These are phyloP conservation scores for Xylota segnis DNA, from an alignment of 2,888 invertebrate genomes.

Conservation along the genomic window DNA sequence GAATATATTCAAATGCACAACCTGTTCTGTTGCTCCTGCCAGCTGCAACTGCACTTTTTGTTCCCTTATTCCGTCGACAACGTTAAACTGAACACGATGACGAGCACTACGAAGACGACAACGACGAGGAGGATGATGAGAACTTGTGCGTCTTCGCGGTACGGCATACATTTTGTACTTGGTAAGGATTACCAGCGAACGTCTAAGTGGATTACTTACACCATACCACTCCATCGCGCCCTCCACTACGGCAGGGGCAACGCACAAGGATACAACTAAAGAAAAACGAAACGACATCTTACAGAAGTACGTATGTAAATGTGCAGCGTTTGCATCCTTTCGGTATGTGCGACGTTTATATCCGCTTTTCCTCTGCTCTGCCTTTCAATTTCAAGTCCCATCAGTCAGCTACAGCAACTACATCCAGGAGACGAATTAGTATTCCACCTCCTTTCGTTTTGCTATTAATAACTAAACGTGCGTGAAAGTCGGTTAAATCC, in stretches of 20 bases:
- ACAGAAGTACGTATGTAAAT: slow-evolving; percentile 39
- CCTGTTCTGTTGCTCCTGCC: slow-evolving; percentile 2
- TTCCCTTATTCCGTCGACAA: slow-evolving; percentile 19
- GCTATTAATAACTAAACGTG: slow-evolving; percentile 63
- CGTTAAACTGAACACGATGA: slow-evolving; percentile 26
- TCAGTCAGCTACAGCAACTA: slow-evolving; percentile 12
- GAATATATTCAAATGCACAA: slow-evolving; percentile 52
- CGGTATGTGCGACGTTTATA: background rate
- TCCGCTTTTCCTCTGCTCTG: background rate
- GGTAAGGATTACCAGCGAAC: slow-evolving; percentile 61
- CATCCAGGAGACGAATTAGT: slow-evolving; percentile 46
- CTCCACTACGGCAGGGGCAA: slow-evolving; percentile 7
- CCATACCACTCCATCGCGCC: slow-evolving; percentile 20
- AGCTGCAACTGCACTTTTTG: slow-evolving; percentile 26
- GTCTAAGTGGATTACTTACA: slow-evolving; percentile 66
- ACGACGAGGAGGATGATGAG: background rate
- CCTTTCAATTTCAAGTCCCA: slow-evolving; percentile 26
- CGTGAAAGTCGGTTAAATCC: slow-evolving; percentile 64
- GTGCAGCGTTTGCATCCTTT: slow-evolving; percentile 54
- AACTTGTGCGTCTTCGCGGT: slow-evolving; percentile 39
- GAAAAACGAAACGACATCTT: slow-evolving; percentile 13
- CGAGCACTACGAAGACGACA: background rate
- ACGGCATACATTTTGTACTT: slow-evolving; percentile 40
- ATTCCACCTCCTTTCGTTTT: slow-evolving; percentile 36
- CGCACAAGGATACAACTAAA: background rate